Conservation (phyloP, 2,888 invertebrate species). For the Eupsilia transversa region DNA sequence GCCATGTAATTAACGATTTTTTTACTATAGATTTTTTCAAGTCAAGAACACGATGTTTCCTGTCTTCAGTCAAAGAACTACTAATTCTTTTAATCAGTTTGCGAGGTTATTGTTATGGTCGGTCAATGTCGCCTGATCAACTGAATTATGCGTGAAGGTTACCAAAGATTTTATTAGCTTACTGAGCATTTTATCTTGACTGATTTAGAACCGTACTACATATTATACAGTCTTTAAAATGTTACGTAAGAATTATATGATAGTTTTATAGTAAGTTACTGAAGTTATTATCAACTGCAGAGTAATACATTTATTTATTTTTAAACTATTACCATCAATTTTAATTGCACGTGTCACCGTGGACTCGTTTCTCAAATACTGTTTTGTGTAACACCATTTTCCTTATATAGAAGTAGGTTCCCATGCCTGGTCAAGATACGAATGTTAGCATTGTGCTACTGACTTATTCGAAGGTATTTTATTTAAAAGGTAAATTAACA, state of each 20-base stretch:
- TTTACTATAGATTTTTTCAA: too few relatives aligned
- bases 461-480: background rate
- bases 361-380: conserved; percentile 4
- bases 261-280: background rate
- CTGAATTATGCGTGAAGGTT: conserved; percentile 57
- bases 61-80: conserved; percentile 32
- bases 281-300: background rate
- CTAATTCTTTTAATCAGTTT: conserved; percentile 44
- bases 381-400: conserved; percentile 31
- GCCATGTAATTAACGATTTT: background rate
- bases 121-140: conserved; percentile 64
- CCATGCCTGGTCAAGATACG: conserved; percentile 12
- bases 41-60: conserved; percentile 18
- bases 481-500: background rate
- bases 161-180: conserved; percentile 34
- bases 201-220: background rate
- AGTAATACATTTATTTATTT: background rate
- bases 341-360: conserved; percentile 9
- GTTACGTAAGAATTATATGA: background rate
- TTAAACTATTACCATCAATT: background rate
- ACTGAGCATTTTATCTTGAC: background rate
- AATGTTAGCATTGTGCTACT: background rate
- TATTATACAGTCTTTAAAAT: background rate
- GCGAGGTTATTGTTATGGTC: conserved; percentile 48
- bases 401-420: conserved; percentile 30